Percentiles rank a stretch among this genome's conserved stretches.
Evolutionary conservation across 23 tunicate species (phyloP).

Genomic region (Diplosoma virens): DNA sequence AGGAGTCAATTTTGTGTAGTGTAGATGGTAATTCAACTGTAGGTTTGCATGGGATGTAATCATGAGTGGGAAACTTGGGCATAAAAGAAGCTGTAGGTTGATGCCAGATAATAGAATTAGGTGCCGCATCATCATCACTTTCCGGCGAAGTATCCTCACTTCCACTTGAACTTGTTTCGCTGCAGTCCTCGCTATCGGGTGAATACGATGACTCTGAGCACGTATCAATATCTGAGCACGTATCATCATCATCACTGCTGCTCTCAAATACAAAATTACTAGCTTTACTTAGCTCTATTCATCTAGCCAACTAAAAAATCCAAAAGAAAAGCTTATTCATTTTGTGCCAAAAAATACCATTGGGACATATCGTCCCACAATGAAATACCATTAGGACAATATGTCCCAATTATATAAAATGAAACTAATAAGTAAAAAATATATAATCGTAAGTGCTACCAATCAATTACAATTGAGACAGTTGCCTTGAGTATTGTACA

Average conservation of each 20-base stretch:
- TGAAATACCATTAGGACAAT: no score
- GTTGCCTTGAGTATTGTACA: constrained; percentile 22
- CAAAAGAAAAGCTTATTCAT: neutral
- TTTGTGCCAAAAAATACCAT: constrained; percentile 8
- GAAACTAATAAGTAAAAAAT: constrained; percentile 9
- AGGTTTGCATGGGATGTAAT: neutral
- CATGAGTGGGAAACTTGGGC: no score
- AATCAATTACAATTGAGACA: constrained; percentile 16
- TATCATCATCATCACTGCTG: constrained; percentile 19
- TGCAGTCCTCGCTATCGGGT: constrained; percentile 16
- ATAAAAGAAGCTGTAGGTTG: neutral
- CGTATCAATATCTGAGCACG: constrained; percentile 9
- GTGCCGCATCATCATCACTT: constrained; percentile 18
- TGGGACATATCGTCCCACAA: no score
- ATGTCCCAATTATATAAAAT: constrained; percentile 13
- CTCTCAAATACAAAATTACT: constrained; percentile 14
- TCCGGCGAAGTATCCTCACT: constrained; percentile 15
- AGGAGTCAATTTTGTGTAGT: constrained; percentile 17
- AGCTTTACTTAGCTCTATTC: constrained; percentile 13
- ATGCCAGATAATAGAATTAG: neutral
- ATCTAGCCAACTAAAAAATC: constrained; percentile 8
- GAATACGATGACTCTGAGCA: constrained; percentile 10
- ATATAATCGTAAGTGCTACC: constrained; percentile 15
- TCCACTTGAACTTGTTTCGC: constrained; percentile 20
- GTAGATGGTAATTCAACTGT: constrained; percentile 16